Evolutionary conservation across 1,140 invertebrate genomes (phyloP).

Genomic region (Macrobrachium rosenbergii): DNA sequence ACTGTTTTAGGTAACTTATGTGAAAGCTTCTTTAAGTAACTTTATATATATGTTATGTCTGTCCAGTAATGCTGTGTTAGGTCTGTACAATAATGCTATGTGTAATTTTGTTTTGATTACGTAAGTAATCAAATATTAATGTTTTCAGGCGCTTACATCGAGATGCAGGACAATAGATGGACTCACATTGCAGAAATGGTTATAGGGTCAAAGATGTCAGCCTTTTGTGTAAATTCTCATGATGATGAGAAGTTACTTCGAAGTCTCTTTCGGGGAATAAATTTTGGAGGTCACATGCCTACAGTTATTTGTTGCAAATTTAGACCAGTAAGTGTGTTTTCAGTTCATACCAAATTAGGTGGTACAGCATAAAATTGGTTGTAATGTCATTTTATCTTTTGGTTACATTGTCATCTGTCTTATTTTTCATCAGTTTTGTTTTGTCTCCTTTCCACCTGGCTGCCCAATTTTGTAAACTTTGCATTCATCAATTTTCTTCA

Average conservation of each 20-base stretch:
- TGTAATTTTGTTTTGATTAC: too few relatives aligned
- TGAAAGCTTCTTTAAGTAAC: too few relatives aligned
- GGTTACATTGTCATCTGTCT: not conserved
- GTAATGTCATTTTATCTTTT: not conserved
- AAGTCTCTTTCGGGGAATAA: slow-evolving; percentile 24
- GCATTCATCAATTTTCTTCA: too few relatives aligned
- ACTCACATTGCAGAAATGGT: slow-evolving; percentile 59
- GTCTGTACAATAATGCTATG: too few relatives aligned
- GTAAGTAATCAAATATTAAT: too few relatives aligned
- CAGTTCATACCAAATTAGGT: not conserved
- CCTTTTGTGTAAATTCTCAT: slow-evolving; percentile 59
- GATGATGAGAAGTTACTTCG: slow-evolving; percentile 57
- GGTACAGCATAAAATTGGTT: too few relatives aligned
- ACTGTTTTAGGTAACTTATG: too few relatives aligned
- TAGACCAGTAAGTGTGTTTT: slow-evolving; percentile 36
- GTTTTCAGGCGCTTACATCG: slow-evolving; percentile 66
- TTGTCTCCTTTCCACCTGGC: too few relatives aligned
- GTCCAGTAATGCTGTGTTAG: too few relatives aligned
- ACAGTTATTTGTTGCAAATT: slow-evolving; percentile 45
- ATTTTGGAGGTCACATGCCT: not conserved
- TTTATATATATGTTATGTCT: too few relatives aligned
- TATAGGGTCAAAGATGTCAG: slow-evolving; percentile 37
- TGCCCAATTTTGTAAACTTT: too few relatives aligned
- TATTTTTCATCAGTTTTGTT: too few relatives aligned
- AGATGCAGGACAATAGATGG: slow-evolving; percentile 66